Evolutionary conservation across 2,113 vertebrate species (phyloP).

Genomic region (Pyxicephalus adspersus): DNA sequence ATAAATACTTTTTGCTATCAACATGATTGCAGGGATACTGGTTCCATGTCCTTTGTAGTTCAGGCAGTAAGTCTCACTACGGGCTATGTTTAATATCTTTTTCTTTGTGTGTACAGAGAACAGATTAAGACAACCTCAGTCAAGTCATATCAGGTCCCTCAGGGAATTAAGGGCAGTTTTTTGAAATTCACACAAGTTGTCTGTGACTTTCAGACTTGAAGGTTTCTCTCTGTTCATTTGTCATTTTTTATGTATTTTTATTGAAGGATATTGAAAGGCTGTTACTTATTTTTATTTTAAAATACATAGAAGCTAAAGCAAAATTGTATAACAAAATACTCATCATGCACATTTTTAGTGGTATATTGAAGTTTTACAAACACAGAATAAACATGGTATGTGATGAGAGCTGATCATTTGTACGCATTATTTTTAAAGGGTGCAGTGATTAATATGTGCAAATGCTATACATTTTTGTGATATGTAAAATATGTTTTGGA

Average conservation of each 20-base stretch:
- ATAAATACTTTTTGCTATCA: constrained; percentile 34
- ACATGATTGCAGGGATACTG: neutral
- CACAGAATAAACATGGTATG: too few species aligned
- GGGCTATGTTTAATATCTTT: constrained; percentile 41
- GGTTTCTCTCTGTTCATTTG: neutral
- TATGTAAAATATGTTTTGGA: too few species aligned
- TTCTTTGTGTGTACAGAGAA: constrained; percentile 34
- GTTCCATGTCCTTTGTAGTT: constrained; percentile 32
- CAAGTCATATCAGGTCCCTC: constrained; percentile 35
- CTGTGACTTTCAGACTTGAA: constrained; percentile 40
- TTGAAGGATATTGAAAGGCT: neutral
- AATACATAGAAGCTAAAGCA: neutral
- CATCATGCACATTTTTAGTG: too few species aligned
- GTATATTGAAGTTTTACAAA: too few species aligned
- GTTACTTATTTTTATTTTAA: neutral
- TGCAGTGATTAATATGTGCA: too few species aligned
- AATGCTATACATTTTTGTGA: too few species aligned
- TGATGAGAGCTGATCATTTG: too few species aligned
- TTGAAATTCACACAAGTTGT: constrained; percentile 40
- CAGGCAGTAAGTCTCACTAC: constrained; percentile 34
- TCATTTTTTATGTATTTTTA: neutral
- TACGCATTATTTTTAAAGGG: too few species aligned
- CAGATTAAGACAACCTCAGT: constrained; percentile 46
- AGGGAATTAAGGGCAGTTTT: constrained; percentile 34
- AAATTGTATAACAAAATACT: too few species aligned